Conservation (phyloP, 2,888 invertebrate species). For the Drosophila algonquin region DNA sequence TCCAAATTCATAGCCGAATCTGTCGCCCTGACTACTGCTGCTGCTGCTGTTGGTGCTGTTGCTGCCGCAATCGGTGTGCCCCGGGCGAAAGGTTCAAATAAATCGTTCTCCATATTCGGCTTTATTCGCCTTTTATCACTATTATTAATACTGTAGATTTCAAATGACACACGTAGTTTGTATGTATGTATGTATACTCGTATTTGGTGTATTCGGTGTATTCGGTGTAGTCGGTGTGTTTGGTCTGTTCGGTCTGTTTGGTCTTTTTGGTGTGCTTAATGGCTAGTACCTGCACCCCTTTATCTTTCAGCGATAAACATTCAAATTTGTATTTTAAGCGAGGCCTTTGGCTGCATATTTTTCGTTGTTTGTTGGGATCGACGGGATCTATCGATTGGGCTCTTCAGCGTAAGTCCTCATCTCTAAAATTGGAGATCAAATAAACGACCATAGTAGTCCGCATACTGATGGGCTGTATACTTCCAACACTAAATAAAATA, state of each 20-base stretch:
- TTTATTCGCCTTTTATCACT: slow-evolving; percentile 69
- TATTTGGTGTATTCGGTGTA: slow-evolving; percentile 4
- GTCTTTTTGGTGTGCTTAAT: slow-evolving; percentile 59
- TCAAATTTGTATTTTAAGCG: slow-evolving; percentile 57
- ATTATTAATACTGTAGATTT: slow-evolving; percentile 74
- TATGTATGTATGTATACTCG: slow-evolving; percentile 64
- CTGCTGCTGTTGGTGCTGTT: slow-evolving; percentile 19
- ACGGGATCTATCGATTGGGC: background rate
- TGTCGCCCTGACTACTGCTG: slow-evolving; percentile 20
- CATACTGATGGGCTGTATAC: background rate
- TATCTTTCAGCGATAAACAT: slow-evolving; percentile 60
- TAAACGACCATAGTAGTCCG: background rate
- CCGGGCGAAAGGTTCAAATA: slow-evolving; percentile 64
- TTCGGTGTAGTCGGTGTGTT: slow-evolving; percentile 10
- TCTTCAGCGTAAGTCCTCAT: no score
- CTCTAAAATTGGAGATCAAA: background rate
- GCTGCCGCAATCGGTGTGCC: slow-evolving; percentile 42
- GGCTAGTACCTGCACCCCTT: slow-evolving; percentile 57
- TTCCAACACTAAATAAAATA: no score
- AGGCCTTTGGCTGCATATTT: background rate
- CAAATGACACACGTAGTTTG: slow-evolving; percentile 58
- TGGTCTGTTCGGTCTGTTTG: slow-evolving; percentile 13
- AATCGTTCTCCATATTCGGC: slow-evolving; percentile 62
- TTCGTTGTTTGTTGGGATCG: background rate
- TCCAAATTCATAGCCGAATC: slow-evolving; percentile 41